These are phyloP conservation scores for Palythoa grandis DNA, from an alignment of 92 coral and sea anemone genomes.

Conservation along the genomic window DNA sequence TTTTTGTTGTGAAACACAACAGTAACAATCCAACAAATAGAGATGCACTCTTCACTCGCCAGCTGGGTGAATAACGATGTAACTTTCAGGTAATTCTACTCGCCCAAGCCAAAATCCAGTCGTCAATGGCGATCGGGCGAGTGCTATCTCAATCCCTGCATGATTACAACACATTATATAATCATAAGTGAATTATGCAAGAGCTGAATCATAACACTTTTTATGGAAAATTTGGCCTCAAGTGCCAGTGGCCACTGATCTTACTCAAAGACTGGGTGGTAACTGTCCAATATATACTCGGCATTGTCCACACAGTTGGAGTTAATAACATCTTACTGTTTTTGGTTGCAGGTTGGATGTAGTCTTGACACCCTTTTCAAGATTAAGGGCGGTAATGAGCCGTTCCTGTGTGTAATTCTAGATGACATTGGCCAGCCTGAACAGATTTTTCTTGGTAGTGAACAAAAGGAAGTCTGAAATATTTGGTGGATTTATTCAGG, in stretches of 20 bases:
- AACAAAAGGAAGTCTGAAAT: slow-evolving; percentile 51
- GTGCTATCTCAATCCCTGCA: background rate
- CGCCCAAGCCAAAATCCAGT: too few species aligned
- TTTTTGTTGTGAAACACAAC: slow-evolving; percentile 23
- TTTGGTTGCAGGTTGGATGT: slow-evolving; percentile 49
- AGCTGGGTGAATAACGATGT: background rate
- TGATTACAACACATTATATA: background rate
- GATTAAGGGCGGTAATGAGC: slow-evolving; percentile 41
- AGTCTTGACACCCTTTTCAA: slow-evolving; percentile 37
- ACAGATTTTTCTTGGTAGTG: slow-evolving; percentile 53
- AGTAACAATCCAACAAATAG: too few species aligned
- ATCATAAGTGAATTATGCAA: slow-evolving; percentile 9
- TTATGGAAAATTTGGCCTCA: slow-evolving; percentile 4
- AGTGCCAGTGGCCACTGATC: slow-evolving; percentile 3
- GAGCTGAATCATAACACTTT: slow-evolving; percentile 10
- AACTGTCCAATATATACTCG: slow-evolving; percentile 1
- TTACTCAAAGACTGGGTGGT: background rate
- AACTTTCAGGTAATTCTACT: slow-evolving; percentile 7
- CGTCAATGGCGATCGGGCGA: too few species aligned
- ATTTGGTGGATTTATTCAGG: slow-evolving; percentile 38
- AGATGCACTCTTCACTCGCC: too few species aligned
- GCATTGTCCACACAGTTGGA: slow-evolving; percentile 33
- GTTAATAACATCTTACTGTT: slow-evolving; percentile 14
- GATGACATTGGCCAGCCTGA: slow-evolving; percentile 21
- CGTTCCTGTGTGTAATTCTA: slow-evolving; percentile 38